Evolutionary conservation across 1,140 invertebrate species (phyloP).

Genomic region (Nautilus pompilius): DNA sequence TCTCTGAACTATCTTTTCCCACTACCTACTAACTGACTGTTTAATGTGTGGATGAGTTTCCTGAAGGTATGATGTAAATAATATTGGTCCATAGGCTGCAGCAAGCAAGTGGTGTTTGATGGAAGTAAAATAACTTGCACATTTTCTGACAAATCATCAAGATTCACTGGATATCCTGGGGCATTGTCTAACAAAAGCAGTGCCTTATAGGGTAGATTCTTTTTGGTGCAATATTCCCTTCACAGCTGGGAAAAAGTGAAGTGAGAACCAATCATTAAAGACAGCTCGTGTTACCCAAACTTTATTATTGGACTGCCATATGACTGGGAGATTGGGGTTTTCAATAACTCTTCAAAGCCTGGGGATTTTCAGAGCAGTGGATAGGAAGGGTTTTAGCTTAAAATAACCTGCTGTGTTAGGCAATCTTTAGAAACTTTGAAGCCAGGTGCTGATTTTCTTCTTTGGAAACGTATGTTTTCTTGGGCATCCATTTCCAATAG

Average conservation of each 20-base stretch:
- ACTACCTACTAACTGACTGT: too few species aligned
- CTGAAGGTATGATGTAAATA: too few species aligned
- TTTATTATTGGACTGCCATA: not conserved
- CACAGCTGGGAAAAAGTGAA: not conserved
- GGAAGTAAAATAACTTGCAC: not conserved
- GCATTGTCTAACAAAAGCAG: not conserved
- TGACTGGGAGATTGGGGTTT: not conserved
- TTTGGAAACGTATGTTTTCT: not conserved
- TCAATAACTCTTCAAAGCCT: not conserved
- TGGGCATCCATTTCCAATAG: not conserved
- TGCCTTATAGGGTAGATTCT: not conserved
- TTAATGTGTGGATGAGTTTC: too few species aligned
- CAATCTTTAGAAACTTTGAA: not conserved
- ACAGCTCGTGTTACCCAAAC: not conserved
- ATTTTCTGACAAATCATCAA: not conserved
- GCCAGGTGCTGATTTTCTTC: not conserved
- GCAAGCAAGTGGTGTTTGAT: not conserved
- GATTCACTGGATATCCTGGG: not conserved
- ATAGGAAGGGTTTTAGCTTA: not conserved
- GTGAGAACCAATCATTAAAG: not conserved
- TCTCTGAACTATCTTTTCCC: too few species aligned
- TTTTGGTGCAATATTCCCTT: not conserved
- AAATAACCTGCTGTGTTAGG: not conserved
- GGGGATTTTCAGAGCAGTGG: not conserved
- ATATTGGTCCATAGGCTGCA: not conserved